A percentile compares a stretch with the other conserved stretches of the same genome.
These are phyloP conservation scores for Apogon talboti DNA, from an alignment of 2,797 vertebrate genomes.

Conservation along the genomic window DNA sequence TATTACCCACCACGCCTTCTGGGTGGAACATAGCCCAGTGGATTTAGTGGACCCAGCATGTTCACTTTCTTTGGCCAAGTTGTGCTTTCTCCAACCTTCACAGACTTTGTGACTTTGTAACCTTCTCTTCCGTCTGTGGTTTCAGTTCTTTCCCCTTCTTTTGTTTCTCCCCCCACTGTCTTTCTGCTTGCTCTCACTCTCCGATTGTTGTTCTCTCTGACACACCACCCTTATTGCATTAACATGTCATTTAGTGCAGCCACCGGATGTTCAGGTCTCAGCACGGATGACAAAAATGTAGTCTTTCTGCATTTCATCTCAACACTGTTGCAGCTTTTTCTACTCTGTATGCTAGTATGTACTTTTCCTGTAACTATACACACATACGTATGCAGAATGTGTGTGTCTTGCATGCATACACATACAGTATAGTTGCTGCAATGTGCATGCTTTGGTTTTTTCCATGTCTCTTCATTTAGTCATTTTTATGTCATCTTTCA, in stretches of 20 bases:
- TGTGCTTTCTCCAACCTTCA: background rate
- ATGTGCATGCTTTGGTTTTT: constrained; percentile 3
- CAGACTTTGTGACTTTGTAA: background rate
- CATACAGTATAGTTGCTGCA: background rate
- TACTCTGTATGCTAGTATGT: too few relatives aligned
- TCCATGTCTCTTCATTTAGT: background rate
- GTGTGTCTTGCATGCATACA: background rate
- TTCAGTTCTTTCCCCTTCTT: constrained; percentile 5
- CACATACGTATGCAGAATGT: background rate
- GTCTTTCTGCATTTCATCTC: too few relatives aligned
- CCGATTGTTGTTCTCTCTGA: constrained; percentile 11
- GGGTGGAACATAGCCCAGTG: background rate
- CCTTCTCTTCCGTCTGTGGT: constrained; percentile 1
- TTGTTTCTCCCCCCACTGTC: background rate
- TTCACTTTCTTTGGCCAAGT: background rate
- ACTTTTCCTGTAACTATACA: background rate
- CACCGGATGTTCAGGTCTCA: constrained; percentile 13
- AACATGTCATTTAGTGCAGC: constrained; percentile 28
- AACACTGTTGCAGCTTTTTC: too few relatives aligned
- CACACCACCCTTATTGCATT: constrained; percentile 1
- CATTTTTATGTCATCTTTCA: background rate
- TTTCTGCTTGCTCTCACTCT: background rate
- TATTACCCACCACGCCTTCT: constrained; percentile 5
- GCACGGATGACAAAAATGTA: background rate
- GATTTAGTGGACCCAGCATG: constrained; percentile 13